A percentile compares a stretch with the other conserved stretches of the same genome.
These are phyloP conservation scores for Uloborus diversus DNA, from an alignment of 1,140 invertebrate genomes.

Conservation along the genomic window DNA sequence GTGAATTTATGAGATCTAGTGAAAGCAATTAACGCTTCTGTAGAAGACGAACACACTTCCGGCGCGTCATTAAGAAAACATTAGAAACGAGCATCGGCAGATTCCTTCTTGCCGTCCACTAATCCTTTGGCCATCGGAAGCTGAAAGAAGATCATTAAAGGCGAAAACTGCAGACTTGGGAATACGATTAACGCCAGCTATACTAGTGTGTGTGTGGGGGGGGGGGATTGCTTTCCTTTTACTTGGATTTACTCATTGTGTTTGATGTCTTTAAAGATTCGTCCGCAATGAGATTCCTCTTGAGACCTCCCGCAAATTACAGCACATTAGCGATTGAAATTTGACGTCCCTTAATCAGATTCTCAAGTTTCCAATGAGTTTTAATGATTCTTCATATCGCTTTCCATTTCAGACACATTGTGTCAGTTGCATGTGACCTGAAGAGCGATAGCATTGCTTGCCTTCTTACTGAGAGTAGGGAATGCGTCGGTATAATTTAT, in stretches of 20 bases:
- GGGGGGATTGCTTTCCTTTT: neutral
- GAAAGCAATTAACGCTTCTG: constrained; percentile 16
- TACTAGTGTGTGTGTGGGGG: too few relatives aligned
- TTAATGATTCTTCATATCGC: neutral
- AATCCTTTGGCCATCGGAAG: constrained; percentile 31
- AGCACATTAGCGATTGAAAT: neutral
- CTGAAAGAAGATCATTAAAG: constrained; percentile 17
- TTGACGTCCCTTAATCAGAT: neutral
- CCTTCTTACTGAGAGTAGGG: too few relatives aligned
- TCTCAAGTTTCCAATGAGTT: neutral
- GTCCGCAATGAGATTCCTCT: neutral
- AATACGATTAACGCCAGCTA: constrained; percentile 13
- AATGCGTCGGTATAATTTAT: too few relatives aligned
- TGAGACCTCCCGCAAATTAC: constrained; percentile 9
- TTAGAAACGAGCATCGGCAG: constrained; percentile 30
- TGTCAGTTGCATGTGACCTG: too few relatives aligned
- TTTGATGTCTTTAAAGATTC: constrained; percentile 8
- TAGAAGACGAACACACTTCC: neutral
- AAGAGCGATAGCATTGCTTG: too few relatives aligned
- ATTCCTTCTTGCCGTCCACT: constrained; percentile 31
- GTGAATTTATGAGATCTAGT: constrained; percentile 12
- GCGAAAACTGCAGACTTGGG: constrained; percentile 13
- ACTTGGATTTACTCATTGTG: constrained; percentile 24
- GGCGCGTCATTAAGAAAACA: constrained; percentile 42
- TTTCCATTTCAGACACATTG: too few relatives aligned